These are phyloP conservation scores for Graptemys geographica DNA, from an alignment of 2,797 vertebrate species.

Conservation along the genomic window DNA sequence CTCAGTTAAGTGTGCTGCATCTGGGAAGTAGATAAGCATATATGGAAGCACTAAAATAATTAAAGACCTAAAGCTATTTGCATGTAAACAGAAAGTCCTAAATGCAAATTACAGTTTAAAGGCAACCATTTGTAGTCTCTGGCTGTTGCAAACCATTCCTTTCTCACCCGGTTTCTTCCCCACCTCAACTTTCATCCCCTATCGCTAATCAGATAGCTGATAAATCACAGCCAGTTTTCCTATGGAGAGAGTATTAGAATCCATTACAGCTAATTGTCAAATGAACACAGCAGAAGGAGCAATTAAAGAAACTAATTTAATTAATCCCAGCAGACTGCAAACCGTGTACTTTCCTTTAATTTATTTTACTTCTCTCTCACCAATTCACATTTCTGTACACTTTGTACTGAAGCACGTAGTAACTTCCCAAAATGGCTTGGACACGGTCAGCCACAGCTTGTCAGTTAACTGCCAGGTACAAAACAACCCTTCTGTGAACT, in stretches of 20 bases:
- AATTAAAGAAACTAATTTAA: constrained; percentile 53
- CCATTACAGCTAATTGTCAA: constrained; percentile 32
- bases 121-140: background rate
- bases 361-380: constrained; percentile 9
- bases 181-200: background rate
- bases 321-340: constrained; percentile 38
- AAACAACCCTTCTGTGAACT: background rate
- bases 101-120: background rate
- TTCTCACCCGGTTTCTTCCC: background rate
- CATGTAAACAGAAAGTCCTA: background rate
- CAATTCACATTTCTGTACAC: background rate
- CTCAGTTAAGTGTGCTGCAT: background rate
- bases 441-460: background rate
- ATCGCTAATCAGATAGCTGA: constrained; percentile 34
- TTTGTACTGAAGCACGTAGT: background rate
- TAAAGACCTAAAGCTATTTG: background rate
- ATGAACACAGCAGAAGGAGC: constrained; percentile 37
- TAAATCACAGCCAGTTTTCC: constrained; percentile 44
- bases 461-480: background rate
- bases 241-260: constrained; percentile 25
- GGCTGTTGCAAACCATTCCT: background rate
- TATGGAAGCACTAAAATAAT: background rate
- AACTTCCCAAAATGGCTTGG: background rate
- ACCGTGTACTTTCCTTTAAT: background rate
- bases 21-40: background rate